Evolutionary conservation across 1,140 invertebrate genomes (phyloP).

Genomic region (Laupala kohalensis): DNA sequence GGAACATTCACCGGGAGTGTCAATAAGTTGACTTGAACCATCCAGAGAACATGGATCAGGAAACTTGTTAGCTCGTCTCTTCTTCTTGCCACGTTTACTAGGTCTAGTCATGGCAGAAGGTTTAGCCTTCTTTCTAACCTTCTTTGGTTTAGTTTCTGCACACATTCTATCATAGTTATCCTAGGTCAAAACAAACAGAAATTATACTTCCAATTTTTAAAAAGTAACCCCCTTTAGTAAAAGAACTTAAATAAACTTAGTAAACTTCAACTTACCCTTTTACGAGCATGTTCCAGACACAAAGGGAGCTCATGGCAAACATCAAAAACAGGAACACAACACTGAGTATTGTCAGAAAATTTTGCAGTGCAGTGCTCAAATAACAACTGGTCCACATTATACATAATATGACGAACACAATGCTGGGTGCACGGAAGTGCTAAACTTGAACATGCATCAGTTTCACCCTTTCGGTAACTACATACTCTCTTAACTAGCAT

Average conservation of each 20-base stretch:
- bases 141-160: conserved; percentile 62
- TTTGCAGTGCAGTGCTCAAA: conserved; percentile 83
- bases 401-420: conserved; percentile 73
- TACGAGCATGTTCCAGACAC: conserved; percentile 67
- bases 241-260: no score
- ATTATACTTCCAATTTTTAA: no score
- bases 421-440: conserved; percentile 72
- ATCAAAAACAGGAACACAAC: conserved; percentile 76
- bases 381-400: conserved; percentile 72
- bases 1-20: not conserved
- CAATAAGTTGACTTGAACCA: not conserved
- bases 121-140: conserved; percentile 60
- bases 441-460: conserved; percentile 38
- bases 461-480: conserved; percentile 8
- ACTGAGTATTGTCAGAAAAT: conserved; percentile 75
- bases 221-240: no score
- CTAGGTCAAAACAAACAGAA: conserved; percentile 27
- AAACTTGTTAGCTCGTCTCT: conserved; percentile 40
- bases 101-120: conserved; percentile 51
- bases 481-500: conserved; percentile 12
- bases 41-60: conserved; percentile 12
- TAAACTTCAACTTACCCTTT: conserved; percentile 45
- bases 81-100: conserved; percentile 56
- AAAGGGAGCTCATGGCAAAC: conserved; percentile 69
- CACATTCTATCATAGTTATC: conserved; percentile 62